Evolutionary conservation across 2,113 vertebrate species (phyloP), one percentile per base, ranked within the genome.

Genomic region (Misgurnus mizolepis): DNA sequence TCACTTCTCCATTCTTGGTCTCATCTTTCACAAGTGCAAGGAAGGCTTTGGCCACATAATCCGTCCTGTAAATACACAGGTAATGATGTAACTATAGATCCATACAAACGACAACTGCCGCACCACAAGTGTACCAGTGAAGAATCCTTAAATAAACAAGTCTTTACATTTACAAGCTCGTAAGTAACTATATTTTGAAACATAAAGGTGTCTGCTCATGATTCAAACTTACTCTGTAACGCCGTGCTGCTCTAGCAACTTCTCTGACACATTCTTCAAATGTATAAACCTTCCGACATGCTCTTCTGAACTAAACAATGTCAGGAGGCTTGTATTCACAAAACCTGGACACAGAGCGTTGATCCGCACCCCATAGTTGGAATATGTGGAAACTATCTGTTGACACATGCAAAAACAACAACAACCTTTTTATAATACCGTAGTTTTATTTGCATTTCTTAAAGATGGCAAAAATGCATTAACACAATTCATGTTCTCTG

Each of bases 271-370:
- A 58, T 18, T 18, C 2, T 2, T 17, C 74, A 93, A 41, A 2
- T 70, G 2, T 1, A 45, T 3, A 62, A 86, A 88, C 6, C 9
- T 80, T 41, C 90, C 91, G 2, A 87, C 58, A 6, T 11, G 76
- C 0, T 40, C 1, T 0, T 70, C 0, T 0, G 58, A 41, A 2
- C 17, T 10, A 3, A 89, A 10, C 3, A 0, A 0, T 0, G 41
- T 0, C 0, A 91, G 18, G 3, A 94, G 62, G 0, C 82, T 34
- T 0, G 93, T 94, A 12, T 88, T 60, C 41, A 89, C 84, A 8
- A 92, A 92, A 11, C 58, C 0, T 0, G 93, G 93, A 45, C 92
- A 93, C 41, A 93, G 15, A 0, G 8, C 27, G 5, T 93, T 93
- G 60, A 93, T 41, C 3, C 92, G 87, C n/a, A 93, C 65, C 0